These are phyloP conservation scores for Donacobius atricapilla DNA, from an alignment of 2,113 vertebrate species.

Conservation along the genomic window DNA sequence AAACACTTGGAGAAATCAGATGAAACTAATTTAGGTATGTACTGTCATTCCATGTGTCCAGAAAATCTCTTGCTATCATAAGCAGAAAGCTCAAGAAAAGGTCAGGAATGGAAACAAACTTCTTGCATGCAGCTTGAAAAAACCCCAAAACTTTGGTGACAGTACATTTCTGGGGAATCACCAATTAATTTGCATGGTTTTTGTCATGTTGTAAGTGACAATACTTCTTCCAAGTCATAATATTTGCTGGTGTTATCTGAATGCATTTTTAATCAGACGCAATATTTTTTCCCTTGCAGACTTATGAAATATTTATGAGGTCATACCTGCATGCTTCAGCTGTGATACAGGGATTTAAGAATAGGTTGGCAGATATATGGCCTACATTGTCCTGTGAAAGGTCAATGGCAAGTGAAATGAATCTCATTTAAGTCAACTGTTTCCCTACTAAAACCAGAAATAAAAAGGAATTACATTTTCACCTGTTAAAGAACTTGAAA, in stretches of 20 bases:
- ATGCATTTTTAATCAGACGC: not conserved
- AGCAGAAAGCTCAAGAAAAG: not conserved
- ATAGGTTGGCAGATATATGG: not conserved
- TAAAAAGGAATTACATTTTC: not conserved
- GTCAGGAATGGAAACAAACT: not conserved
- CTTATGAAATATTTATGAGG: slow-evolving; percentile 14
- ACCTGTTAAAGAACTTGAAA: not conserved
- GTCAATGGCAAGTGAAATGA: not conserved
- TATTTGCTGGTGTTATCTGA: not conserved
- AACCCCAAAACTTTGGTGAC: not conserved
- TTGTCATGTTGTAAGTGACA: not conserved
- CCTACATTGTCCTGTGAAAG: not conserved
- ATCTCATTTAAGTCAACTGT: not conserved
- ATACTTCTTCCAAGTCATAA: not conserved
- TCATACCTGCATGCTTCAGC: not conserved
- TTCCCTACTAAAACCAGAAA: not conserved
- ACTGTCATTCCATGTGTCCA: not conserved
- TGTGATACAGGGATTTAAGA: not conserved
- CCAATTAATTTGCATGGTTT: not conserved
- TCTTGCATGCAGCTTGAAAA: not conserved
- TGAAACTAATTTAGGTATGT: not conserved
- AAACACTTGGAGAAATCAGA: not conserved
- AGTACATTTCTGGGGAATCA: not conserved
- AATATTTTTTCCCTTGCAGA: not conserved
- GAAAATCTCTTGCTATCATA: not conserved